These are phyloP conservation scores for Rhynchotus rufescens DNA, from an alignment of 2,797 vertebrate species.

Conservation along the genomic window DNA sequence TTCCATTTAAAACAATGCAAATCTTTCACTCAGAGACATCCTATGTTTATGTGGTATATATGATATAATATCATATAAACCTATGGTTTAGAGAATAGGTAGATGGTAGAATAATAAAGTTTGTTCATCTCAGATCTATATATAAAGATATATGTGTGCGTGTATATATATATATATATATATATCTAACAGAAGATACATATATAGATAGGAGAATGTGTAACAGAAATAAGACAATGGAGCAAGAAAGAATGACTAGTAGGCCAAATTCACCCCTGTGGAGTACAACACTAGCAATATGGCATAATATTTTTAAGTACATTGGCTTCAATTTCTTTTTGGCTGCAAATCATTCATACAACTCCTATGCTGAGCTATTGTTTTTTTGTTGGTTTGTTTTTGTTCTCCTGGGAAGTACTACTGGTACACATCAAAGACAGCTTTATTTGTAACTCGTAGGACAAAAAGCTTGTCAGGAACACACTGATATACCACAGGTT, in stretches of 20 bases:
- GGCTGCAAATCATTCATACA: not conserved
- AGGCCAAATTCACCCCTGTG: accelerated
- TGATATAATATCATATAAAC: not conserved
- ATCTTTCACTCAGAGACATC: not conserved
- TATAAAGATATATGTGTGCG: not conserved
- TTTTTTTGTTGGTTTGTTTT: too few relatives aligned
- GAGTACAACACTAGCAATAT: accelerated
- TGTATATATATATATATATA: not conserved
- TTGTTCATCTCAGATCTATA: not conserved
- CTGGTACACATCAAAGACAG: not conserved
- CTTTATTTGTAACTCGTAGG: not conserved
- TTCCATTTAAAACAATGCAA: not conserved
- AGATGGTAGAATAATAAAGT: not conserved
- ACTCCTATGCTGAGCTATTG: not conserved
- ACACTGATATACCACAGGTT: not conserved
- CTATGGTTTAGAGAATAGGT: not conserved
- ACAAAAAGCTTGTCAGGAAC: not conserved
- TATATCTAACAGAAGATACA: not conserved
- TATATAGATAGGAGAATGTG: not conserved
- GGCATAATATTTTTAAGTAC: accelerated
- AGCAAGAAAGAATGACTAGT: not conserved
- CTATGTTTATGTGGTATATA: not conserved
- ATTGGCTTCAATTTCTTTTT: not conserved
- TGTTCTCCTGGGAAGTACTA: not conserved
- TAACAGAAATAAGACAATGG: not conserved